phyloP scores from a whole-genome alignment of 1,140 invertebrate species.

The Thrips palmi region DNA sequence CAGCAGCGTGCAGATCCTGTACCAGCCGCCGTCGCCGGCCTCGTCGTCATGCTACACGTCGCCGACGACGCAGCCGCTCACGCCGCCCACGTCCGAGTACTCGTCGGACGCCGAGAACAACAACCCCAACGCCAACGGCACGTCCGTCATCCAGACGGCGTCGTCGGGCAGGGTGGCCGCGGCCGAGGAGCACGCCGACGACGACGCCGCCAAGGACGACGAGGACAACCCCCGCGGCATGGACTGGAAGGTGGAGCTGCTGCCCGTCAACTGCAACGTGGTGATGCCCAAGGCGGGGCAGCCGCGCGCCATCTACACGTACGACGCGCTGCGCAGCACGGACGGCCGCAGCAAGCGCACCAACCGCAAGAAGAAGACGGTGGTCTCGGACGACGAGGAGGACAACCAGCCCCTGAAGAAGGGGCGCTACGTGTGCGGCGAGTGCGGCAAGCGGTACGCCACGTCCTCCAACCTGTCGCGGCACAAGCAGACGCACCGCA shows the following conservation, averaged over 20 bases:
- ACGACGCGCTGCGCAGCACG: constrained; percentile 88
- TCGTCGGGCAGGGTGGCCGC: neutral
- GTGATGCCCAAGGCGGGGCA: too few species aligned
- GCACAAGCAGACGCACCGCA: constrained; percentile 93
- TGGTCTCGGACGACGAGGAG: constrained; percentile 1
- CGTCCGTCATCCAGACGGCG: too few species aligned
- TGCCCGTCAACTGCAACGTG: constrained; percentile 49
- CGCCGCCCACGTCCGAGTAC: constrained; percentile 34
- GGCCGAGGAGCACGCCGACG: neutral
- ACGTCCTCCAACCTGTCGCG: constrained; percentile 90
- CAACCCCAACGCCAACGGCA: constrained; percentile 21
- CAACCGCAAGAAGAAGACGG: constrained; percentile 37
- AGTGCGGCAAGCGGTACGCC: constrained; percentile 93
- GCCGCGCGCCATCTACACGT: constrained; percentile 47
- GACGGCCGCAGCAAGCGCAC: constrained; percentile 83
- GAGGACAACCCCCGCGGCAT: constrained; percentile 11
- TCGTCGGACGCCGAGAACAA: constrained; percentile 49
- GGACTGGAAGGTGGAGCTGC: constrained; percentile 15
- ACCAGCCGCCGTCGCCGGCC: too few species aligned
- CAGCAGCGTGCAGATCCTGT: constrained; percentile 7
- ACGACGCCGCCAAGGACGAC: constrained; percentile 9
- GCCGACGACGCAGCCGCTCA: constrained; percentile 12
- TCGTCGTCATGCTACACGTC: constrained; percentile 13
- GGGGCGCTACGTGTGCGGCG: constrained; percentile 71
- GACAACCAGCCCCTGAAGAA: constrained; percentile 19